Conservation (phyloP, 2,113 vertebrate species). For the Engystomops pustulosus region DNA sequence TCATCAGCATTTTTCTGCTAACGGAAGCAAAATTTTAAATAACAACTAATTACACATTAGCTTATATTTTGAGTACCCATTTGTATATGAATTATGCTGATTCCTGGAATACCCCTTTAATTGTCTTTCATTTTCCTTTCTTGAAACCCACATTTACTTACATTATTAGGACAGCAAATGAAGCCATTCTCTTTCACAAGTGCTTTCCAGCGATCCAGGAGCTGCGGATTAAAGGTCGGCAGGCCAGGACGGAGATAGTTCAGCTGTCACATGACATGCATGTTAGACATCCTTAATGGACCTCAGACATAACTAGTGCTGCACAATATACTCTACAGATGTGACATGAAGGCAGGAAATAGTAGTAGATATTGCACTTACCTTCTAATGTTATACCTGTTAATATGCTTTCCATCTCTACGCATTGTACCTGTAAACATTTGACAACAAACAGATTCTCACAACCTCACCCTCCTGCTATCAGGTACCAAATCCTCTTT, state of each 20-base stretch:
- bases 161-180: slow-evolving; percentile 92
- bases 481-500: slow-evolving; percentile 97
- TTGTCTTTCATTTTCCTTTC: neutral
- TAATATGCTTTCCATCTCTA: neutral
- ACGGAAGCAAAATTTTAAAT: no score
- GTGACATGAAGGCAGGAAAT: neutral
- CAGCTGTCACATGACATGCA: slow-evolving; percentile 74
- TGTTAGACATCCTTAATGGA: slow-evolving; percentile 7
- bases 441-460: neutral
- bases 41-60: no score
- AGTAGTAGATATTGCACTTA: slow-evolving; percentile 5
- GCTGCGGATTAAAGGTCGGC: slow-evolving; percentile 88
- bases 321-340: neutral
- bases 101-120: no score
- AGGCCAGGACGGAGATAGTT: slow-evolving; percentile 96
- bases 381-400: neutral
- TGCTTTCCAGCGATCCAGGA: slow-evolving; percentile 91
- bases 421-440: neutral
- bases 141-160: slow-evolving; percentile 70
- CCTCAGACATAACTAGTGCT: neutral
- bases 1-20: no score
- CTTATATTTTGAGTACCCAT: no score
- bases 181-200: slow-evolving; percentile 96
- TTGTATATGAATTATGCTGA: no score
- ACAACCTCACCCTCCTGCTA: slow-evolving; percentile 82